Base-by-base conservation (phyloP, 1,140 invertebrate species). In the Bombus waltoni region DNA sequence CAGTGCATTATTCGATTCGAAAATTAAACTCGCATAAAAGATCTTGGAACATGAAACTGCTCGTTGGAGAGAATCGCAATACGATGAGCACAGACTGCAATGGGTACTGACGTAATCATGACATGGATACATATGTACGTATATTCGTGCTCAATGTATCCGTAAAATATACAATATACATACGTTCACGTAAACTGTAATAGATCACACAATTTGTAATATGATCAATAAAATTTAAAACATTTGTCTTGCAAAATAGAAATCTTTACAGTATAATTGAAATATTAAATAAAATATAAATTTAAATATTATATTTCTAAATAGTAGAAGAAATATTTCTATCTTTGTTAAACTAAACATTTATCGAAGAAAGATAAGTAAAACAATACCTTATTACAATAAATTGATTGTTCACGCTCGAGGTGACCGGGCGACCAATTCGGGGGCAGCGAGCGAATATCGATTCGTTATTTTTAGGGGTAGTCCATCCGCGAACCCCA, bases 401-500 rank as follows among this genome's bases (percentile, higher is more conserved):
- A 78, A 89, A 90, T 89, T 89, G 83, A 89, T 90, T 89, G 84
- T 88, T 89, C 82, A 57, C 66, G 40, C 40, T 74, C 62, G 83
- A 76, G 76, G 83, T 89, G 81, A 88, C 85, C 80, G 81, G 83
- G 83, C 89, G 81, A 90, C 87, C 85, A 74, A 90, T 92, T 88
- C 87, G 88, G 90, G 88, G 87, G 87, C 89, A 92, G 88, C 84
- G 72, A 85, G 89, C 86, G 71, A 89, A 92, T 93, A 93, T 93
- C 91, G 92, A 93, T 93, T 93, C 89, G 92, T 93, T 93, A 93
- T 93, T 93, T 93, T 93, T 93, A 93, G 92, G 92, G 91, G 87
- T 88, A 92, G 87, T 86, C 88, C 87, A 90, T 91, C 88, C 83
- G 74, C 77, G 87, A 83, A 88, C 90, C 88, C 90, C 90, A 91